Evolutionary conservation across 2,797 vertebrate genomes (phyloP), one percentile per base, ranked within the genome.

Genomic region (Anguilla anguilla): DNA sequence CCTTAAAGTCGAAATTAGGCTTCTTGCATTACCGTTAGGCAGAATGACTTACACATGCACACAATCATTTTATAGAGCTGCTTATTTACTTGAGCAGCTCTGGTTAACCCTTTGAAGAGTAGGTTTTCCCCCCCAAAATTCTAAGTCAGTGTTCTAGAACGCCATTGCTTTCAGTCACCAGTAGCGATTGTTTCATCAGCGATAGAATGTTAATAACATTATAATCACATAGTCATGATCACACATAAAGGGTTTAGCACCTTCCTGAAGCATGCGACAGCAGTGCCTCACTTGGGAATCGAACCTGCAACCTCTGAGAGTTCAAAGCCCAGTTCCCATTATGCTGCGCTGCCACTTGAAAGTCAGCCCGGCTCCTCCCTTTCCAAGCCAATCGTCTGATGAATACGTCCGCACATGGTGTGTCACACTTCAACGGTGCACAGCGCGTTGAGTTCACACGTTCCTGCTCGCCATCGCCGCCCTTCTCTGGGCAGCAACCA

Each of bases 401-500:
- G 28, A 13, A 39, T 79, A 43, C 19, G 74, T 39, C 39, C 39
- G 5, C 15, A 46, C 13, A 25, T 19, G 4, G 31, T 79, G 0
- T 10, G 28, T 31, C 13, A 35, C 72, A 74, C 39, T n/a, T 46
- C 19, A 6, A 39, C 15, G 17, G 39, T 77, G 35, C 35, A 35
- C 87, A 91, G 92, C 79, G 89, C 89, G 89, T 82, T 51, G 86
- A 89, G 89, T 92, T 92, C 86, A 91, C 92, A 90, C 92, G 92
- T 93, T 95, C 91, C 91, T 92, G 92, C 89, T 94, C 61, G 46
- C 86, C 89, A 86, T 35, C 64, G 83, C 91, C 89, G 88, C 91
- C 94, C 92, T 94, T 90, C 92, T 94, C 93, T 91, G 89, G 90
- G 92, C 94, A 93, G 94, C 95, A 87, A 83, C 94, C 96, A 97